A percentile compares a stretch with the other conserved stretches of the same genome.
Evolutionary conservation across 1,140 invertebrate genomes (phyloP).

Genomic region (Drosophila yakuba): DNA sequence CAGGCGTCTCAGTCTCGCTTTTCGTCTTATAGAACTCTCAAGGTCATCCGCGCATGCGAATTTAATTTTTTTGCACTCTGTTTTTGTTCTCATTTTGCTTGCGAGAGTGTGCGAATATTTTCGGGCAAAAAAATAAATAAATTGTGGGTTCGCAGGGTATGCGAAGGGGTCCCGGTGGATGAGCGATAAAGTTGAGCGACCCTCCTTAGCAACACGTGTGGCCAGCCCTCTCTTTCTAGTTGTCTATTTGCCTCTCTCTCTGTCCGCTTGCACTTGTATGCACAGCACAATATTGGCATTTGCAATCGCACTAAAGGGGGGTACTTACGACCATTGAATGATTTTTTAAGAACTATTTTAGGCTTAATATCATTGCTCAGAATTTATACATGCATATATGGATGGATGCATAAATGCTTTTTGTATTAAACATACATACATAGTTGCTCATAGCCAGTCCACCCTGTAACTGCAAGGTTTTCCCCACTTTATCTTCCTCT

Average conservation of each 20-base stretch:
- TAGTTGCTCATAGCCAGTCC: background rate
- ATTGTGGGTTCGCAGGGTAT: background rate
- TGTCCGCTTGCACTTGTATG: background rate
- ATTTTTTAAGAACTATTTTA: background rate
- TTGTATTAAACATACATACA: background rate
- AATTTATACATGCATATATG: background rate
- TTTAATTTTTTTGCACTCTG: slow-evolving; percentile 12
- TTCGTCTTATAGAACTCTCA: slow-evolving; percentile 45
- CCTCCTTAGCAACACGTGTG: slow-evolving; percentile 46
- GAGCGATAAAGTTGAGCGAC: slow-evolving; percentile 40
- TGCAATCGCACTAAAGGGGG: background rate
- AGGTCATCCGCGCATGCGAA: slow-evolving; percentile 46
- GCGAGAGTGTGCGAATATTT: slow-evolving; percentile 18
- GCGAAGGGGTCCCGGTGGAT: background rate
- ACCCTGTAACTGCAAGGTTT: slow-evolving; percentile 2
- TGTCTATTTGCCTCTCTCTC: slow-evolving; percentile 2
- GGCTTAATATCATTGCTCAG: background rate
- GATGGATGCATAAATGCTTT: no score
- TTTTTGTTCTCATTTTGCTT: slow-evolving; percentile 23
- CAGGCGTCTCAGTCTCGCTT: slow-evolving; percentile 19
- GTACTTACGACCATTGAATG: background rate
- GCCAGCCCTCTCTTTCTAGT: slow-evolving; percentile 9
- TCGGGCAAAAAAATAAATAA: slow-evolving; percentile 1
- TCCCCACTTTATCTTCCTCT: slow-evolving; percentile 3
- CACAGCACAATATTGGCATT: background rate